phyloP scores from a whole-genome alignment of 2,888 invertebrate species.

The Agapostemon virescens region DNA sequence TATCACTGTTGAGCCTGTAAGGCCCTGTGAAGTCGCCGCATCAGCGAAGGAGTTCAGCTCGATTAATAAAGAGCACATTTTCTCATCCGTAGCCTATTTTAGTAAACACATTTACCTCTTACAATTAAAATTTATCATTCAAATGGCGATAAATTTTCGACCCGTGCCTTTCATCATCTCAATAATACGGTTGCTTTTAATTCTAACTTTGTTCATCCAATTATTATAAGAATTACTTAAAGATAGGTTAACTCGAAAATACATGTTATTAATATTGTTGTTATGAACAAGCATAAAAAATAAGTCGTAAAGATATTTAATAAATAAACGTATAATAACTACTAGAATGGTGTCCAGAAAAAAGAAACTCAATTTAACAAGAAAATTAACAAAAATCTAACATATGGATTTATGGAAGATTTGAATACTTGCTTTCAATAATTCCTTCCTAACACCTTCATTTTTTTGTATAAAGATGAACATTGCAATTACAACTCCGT shows the following conservation, averaged over 20 bases:
- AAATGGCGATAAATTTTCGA: too few species aligned
- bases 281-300: neutral
- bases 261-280: neutral
- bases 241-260: neutral
- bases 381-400: neutral
- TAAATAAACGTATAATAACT: neutral
- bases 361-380: too few species aligned
- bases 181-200: neutral
- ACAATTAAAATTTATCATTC: too few species aligned
- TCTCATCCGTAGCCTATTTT: too few species aligned
- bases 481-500: neutral
- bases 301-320: neutral
- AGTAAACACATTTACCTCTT: too few species aligned
- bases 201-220: neutral
- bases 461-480: neutral
- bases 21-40: too few species aligned
- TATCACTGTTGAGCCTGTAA: too few species aligned
- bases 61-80: too few species aligned
- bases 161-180: conserved; percentile 5
- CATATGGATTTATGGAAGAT: neutral
- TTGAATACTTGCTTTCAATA: neutral
- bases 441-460: neutral
- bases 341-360: neutral
- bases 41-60: too few species aligned
- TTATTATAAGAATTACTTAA: too few species aligned